These are phyloP conservation scores for Phenganax stokvisi DNA, from an alignment of 92 coral and sea anemone genomes.

Conservation along the genomic window DNA sequence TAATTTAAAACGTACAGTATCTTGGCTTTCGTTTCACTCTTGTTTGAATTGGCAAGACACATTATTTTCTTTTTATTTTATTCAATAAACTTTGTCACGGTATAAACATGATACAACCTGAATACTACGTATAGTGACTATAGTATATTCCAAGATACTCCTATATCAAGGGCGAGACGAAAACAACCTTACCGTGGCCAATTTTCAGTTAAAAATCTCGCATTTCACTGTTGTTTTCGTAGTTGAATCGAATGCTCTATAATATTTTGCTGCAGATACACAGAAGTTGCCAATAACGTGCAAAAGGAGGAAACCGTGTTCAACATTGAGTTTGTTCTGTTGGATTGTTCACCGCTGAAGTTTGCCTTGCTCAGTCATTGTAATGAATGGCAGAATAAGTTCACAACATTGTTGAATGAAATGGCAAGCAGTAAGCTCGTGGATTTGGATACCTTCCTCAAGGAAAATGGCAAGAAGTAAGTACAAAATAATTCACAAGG, in stretches of 20 bases:
- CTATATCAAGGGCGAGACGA: no score
- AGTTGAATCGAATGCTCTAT: background rate
- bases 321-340: slow-evolving; percentile 91
- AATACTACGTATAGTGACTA: no score
- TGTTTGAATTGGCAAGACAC: no score
- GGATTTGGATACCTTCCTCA: slow-evolving; percentile 83
- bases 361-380: slow-evolving; percentile 91
- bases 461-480: slow-evolving; percentile 81
- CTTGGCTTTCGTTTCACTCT: no score
- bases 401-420: slow-evolving; percentile 90
- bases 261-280: slow-evolving; percentile 55
- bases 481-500: slow-evolving; percentile 8
- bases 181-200: no score
- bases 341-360: slow-evolving; percentile 95
- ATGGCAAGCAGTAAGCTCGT: slow-evolving; percentile 92
- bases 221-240: no score
- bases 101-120: no score
- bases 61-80: no score
- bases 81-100: no score
- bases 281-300: slow-evolving; percentile 95
- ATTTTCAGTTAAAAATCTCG: no score
- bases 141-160: no score
- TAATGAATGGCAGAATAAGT: slow-evolving; percentile 98
- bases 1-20: no score
- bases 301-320: slow-evolving; percentile 96